Evolutionary conservation across 1,140 invertebrate genomes (phyloP).

Genomic region (Andricus grossulariae): DNA sequence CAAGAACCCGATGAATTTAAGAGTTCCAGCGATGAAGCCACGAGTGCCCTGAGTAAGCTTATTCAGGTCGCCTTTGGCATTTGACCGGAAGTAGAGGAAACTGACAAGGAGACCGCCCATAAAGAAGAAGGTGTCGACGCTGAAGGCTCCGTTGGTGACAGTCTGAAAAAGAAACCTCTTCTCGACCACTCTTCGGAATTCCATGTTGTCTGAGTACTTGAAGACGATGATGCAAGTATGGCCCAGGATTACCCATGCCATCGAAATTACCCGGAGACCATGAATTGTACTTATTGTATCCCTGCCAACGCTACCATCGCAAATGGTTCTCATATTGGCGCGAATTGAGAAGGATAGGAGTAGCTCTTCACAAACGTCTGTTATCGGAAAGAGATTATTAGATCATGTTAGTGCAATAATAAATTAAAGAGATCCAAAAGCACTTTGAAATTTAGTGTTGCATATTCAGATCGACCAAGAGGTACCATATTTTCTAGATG

Average conservation of each 20-base stretch:
- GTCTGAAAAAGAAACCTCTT: constrained; percentile 89
- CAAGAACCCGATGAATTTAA: constrained; percentile 88
- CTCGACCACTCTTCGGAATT: constrained; percentile 85
- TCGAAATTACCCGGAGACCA: constrained; percentile 88
- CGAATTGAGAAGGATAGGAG: constrained; percentile 87
- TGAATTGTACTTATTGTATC: constrained; percentile 90
- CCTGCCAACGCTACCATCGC: constrained; percentile 85
- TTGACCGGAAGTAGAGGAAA: constrained; percentile 89
- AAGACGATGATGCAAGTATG: constrained; percentile 91
- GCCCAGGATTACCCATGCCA: constrained; percentile 95
- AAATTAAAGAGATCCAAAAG: too few species aligned
- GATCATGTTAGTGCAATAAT: background rate
- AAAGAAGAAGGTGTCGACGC: constrained; percentile 95
- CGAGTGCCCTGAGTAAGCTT: constrained; percentile 83
- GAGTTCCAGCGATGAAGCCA: constrained; percentile 81
- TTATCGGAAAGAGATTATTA: constrained; percentile 15
- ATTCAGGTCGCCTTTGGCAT: constrained; percentile 86
- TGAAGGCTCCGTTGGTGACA: constrained; percentile 90
- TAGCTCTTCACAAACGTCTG: constrained; percentile 81
- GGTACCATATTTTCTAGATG: too few species aligned
- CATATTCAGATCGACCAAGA: too few species aligned
- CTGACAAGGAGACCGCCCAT: constrained; percentile 88
- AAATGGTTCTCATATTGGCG: constrained; percentile 85
- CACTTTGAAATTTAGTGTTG: too few species aligned
- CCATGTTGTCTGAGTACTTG: constrained; percentile 91